Evolutionary conservation across 2,113 vertebrate genomes (phyloP).

Genomic region (Gobiocypris rarus): DNA sequence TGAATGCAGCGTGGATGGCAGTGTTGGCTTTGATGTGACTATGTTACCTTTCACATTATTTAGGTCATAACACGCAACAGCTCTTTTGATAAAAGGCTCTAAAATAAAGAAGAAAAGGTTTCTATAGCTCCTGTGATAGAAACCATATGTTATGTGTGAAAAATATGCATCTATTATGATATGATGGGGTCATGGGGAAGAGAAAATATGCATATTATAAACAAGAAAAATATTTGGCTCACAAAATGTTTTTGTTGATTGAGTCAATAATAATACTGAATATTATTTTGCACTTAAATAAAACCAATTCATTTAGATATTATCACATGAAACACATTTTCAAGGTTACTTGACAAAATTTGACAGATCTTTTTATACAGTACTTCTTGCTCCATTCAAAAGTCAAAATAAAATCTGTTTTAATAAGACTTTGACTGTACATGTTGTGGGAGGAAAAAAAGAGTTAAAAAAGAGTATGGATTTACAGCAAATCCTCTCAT

Average conservation of each 20-base stretch:
- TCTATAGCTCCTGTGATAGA: background rate
- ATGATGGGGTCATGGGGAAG: background rate
- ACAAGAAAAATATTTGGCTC: too few species aligned
- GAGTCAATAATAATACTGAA: background rate
- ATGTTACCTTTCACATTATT: conserved; percentile 35
- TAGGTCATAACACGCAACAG: background rate
- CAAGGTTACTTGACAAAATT: background rate
- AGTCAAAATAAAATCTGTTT: background rate
- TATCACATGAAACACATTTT: background rate
- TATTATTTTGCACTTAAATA: background rate
- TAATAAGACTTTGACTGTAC: background rate
- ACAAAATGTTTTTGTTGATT: background rate
- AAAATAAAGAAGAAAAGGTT: conserved; percentile 30
- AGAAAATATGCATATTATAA: background rate
- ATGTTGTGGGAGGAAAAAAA: background rate
- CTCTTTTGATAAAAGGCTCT: conserved; percentile 24
- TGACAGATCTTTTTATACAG: background rate
- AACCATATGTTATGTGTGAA: conserved; percentile 3
- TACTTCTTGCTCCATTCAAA: background rate
- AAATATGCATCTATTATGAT: background rate
- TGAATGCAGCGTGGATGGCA: conserved; percentile 22
- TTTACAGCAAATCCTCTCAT: too few species aligned
- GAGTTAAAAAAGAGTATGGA: too few species aligned
- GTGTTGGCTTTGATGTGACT: conserved; percentile 36
- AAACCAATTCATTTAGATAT: background rate